Evolutionary conservation across 2,797 vertebrate species (phyloP).

Genomic region (Lepilemur septentrionalis): DNA sequence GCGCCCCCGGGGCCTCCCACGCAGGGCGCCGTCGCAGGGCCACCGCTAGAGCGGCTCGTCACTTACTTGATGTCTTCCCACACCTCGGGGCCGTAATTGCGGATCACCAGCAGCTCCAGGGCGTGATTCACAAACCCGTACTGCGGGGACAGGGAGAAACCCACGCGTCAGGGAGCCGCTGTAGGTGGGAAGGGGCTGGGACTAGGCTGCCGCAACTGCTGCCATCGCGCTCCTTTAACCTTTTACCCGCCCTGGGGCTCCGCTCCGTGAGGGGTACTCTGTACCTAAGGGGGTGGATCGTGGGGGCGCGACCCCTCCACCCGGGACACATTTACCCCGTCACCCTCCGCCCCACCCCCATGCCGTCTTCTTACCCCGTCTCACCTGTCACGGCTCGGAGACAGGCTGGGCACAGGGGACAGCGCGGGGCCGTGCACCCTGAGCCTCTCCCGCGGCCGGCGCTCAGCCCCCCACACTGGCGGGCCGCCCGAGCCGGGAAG

Average conservation of each 20-base stretch:
- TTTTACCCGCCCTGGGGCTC: neutral
- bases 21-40: neutral
- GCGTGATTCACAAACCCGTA: slow-evolving; percentile 99
- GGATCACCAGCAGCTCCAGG: slow-evolving; percentile 96
- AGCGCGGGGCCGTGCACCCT: neutral
- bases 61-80: slow-evolving; percentile 99
- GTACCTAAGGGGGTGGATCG: neutral
- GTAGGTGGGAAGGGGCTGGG: neutral
- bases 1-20: neutral
- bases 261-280: neutral
- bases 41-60: neutral
- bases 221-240: neutral
- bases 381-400: slow-evolving; percentile 40
- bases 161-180: neutral
- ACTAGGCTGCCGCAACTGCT: neutral
- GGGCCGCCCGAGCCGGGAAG: accelerated
- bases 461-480: neutral
- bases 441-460: neutral
- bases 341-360: neutral
- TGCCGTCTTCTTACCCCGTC: neutral
- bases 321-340: neutral
- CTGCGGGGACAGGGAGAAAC: slow-evolving; percentile 82
- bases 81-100: slow-evolving; percentile 97
- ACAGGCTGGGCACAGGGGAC: neutral
- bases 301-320: neutral